phyloP scores from a whole-genome alignment of 2,113 vertebrate species.

The Seriola rivoliana region DNA sequence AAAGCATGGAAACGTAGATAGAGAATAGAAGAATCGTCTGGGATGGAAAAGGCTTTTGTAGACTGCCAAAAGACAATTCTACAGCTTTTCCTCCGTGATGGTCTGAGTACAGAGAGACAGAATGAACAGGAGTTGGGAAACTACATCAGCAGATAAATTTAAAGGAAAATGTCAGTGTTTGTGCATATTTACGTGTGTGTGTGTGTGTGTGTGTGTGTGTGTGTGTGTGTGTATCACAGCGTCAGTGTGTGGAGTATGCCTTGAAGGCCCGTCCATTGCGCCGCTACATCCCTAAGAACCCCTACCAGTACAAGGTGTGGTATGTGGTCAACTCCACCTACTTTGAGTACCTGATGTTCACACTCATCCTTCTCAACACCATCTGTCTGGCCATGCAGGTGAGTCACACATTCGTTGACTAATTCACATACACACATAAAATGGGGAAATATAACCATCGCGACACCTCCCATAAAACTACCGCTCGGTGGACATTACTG shows the following conservation, averaged over 20 bases:
- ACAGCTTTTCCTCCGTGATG: slow-evolving; percentile 8
- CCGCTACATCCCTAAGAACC: slow-evolving; percentile 98
- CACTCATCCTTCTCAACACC: slow-evolving; percentile 98
- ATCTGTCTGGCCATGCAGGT: slow-evolving; percentile 99
- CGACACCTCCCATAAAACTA: neutral
- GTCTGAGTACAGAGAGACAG: neutral
- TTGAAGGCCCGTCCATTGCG: slow-evolving; percentile 95
- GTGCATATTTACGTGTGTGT: slow-evolving; percentile 16
- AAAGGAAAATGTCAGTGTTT: neutral
- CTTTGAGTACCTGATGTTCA: slow-evolving; percentile 99
- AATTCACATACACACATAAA: neutral
- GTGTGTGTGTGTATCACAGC: slow-evolving; percentile 81
- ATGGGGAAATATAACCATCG: neutral
- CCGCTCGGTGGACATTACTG: neutral
- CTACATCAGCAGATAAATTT: slow-evolving; percentile 2
- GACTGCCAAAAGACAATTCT: slow-evolving; percentile 2
- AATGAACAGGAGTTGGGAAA: neutral
- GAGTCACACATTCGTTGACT: slow-evolving; percentile 55
- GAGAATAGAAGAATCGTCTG: neutral
- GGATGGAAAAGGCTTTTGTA: slow-evolving; percentile 17
- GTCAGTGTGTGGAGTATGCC: slow-evolving; percentile 98
- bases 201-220: slow-evolving; percentile 40
- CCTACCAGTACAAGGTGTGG: slow-evolving; percentile 99
- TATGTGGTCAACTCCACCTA: slow-evolving; percentile 99
- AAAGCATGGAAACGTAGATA: slow-evolving; percentile 32